Base-by-base conservation (phyloP, 2,888 invertebrate species). In the Smittia sp. region DNA sequence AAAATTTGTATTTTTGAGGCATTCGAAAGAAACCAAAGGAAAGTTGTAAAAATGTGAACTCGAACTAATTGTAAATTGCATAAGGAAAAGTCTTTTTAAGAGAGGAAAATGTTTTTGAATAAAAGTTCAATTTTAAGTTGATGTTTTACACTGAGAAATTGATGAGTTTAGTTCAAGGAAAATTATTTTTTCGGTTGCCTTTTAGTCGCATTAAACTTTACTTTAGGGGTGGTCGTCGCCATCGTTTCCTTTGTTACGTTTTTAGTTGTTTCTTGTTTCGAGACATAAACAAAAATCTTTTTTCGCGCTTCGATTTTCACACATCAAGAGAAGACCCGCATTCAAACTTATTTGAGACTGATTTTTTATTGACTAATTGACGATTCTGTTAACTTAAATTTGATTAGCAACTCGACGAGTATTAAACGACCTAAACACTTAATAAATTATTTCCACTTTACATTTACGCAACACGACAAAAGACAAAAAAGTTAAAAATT, bases 21-120 rank as follows among this genome's bases (percentile, higher is more conserved):
- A 67, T 41, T 39, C 41, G 46, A 46, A 6, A 41, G 46, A 67
- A 67, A 67, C 67, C 67, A 67, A 67, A 67, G 67, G 67, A 41
- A 39, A 41, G 1, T 32, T 67, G 18, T 67, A 20, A 11, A 67
- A 66, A 11, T 66, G 38, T 24, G n/a, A 38, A 66, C 24, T 66
- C 27, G 27, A 66, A 7, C 38, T 32, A 66, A 3, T 46, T 46
- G 46, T 46, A 66, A 66, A 32, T 63, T 24, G 62, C 24, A 58
- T 7, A 58, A 58, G 24, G n/a, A n/a, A 25, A 63, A 24, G 24
- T 22, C 15, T 0, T 63, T 25, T 46, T 46, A 46, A 46, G 46
- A 3, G 46, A 11, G 15, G 24, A 22, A 24, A n/a, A 63, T 63
- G 62, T 63, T 63, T 22, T 25, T 58, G 25, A 62, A 46, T 46